Evolutionary conservation across 2,113 vertebrate genomes (phyloP), one percentile per base, ranked within the genome.

Genomic region (Bos indicus): DNA sequence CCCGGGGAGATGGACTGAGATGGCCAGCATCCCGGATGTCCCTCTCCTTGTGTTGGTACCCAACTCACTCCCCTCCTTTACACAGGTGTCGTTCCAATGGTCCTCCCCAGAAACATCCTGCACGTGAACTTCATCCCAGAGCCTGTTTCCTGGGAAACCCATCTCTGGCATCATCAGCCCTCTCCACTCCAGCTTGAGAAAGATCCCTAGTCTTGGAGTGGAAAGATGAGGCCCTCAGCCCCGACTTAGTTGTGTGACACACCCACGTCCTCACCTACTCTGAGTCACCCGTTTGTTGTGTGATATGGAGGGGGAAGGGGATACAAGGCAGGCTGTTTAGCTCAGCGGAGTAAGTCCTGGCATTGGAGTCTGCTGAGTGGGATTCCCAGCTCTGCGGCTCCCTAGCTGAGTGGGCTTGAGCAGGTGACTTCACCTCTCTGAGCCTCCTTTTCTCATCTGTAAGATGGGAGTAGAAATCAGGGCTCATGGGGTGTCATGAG

Each of bases 351-450:
- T 30, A 59, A 84, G 52, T 4, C 1, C 57, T 21, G n/a, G 33
- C 15, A 3, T 12, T 14, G 36, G 84, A 78, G 16, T 43, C n/a
- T 48, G 28, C 0, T 0, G 4, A 14, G 21, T 12, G 5, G 3
- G 15, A 36, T 36, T 26, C 15, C 54, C 5, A 25, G 46, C 25
- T 40, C 67, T 0, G 1, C 1, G 2, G 1, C 48, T 77, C 28
- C 54, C 33, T 46, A 28, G 52, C 40, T 26, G 36, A 60, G 21
- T 1, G 5, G 62, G 40, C 56, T 43, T 25, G 86, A 48, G 60
- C 2, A 46, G 77, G 62, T 59, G 43, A 48, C 51, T n/a, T 21
- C 83, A 71, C 12, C 59, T 40, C 60, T 82, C 91, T 46, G 62
- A 83, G 74, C 25, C 62, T 51, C 60, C 25, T 86, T n/a, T 36